phyloP scores from a whole-genome alignment of 1,140 invertebrate genomes.

The Proales similis region DNA sequence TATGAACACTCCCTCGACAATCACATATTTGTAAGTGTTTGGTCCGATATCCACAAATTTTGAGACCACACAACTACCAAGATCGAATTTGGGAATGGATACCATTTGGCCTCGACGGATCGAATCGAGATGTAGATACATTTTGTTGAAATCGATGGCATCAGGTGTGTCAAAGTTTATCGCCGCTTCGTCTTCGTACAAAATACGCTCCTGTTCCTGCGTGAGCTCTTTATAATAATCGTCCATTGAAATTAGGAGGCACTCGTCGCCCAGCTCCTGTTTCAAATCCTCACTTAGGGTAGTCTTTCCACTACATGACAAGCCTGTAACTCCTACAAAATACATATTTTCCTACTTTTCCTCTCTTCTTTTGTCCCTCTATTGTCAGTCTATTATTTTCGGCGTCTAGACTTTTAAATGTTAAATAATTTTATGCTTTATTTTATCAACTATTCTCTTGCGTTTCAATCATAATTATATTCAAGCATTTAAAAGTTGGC shows the following conservation, averaged over 20 bases:
- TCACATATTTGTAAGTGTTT: neutral
- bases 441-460: no score
- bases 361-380: slow-evolving; percentile 4
- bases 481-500: no score
- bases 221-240: neutral
- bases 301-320: neutral
- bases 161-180: neutral
- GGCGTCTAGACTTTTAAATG: no score
- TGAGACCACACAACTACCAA: neutral
- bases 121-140: neutral
- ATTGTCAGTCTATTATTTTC: neutral
- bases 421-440: no score
- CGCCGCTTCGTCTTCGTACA: neutral
- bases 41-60: neutral
- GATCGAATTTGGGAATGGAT: neutral
- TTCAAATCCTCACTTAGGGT: neutral
- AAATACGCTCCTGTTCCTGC: neutral
- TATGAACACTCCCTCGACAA: neutral
- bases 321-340: neutral
- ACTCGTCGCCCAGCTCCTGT: neutral
- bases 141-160: neutral
- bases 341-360: neutral
- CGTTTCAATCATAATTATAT: no score
- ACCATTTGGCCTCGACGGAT: neutral
- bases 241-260: neutral